Conservation (phyloP, 2,797 vertebrate genomes). For the Percopsis omiscomaycus region DNA sequence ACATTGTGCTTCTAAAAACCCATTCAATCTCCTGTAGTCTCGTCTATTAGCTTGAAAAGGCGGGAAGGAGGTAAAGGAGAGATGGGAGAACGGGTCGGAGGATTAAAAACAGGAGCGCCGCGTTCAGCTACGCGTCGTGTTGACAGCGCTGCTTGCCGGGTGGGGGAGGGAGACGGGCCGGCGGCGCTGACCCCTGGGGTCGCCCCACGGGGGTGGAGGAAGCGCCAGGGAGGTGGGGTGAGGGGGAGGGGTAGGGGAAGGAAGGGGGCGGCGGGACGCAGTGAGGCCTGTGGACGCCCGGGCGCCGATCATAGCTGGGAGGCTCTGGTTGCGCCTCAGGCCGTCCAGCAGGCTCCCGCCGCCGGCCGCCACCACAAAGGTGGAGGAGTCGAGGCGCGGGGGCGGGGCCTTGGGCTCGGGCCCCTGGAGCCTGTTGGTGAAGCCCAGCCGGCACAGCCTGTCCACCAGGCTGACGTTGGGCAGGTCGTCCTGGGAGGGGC, state of each 20-base stretch:
- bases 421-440: constrained; percentile 81
- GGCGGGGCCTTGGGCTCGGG: constrained; percentile 54
- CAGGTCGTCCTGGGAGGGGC: constrained; percentile 59
- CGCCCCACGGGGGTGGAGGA: constrained; percentile 77
- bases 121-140: constrained; percentile 1
- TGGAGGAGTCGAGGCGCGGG: constrained; percentile 77
- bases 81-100: constrained; percentile 2
- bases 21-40: constrained; percentile 8
- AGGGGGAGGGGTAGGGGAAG: constrained; percentile 57
- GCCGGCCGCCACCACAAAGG: constrained; percentile 85
- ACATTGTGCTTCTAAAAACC: constrained; percentile 70
- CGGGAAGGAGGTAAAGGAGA: constrained; percentile 28
- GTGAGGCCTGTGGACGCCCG: constrained; percentile 71
- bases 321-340: constrained; percentile 92
- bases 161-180: constrained; percentile 58
- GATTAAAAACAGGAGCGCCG: constrained; percentile 5
- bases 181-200: constrained; percentile 72
- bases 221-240: constrained; percentile 80
- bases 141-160: not conserved
- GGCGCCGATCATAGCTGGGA: constrained; percentile 86
- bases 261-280: constrained; percentile 69
- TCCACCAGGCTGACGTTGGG: constrained; percentile 84
- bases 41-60: constrained; percentile 33
- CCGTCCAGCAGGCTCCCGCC: constrained; percentile 87
- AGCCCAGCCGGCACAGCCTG: constrained; percentile 87